Base-by-base conservation (phyloP, 2,113 vertebrate species). In the Microtus oregoni region DNA sequence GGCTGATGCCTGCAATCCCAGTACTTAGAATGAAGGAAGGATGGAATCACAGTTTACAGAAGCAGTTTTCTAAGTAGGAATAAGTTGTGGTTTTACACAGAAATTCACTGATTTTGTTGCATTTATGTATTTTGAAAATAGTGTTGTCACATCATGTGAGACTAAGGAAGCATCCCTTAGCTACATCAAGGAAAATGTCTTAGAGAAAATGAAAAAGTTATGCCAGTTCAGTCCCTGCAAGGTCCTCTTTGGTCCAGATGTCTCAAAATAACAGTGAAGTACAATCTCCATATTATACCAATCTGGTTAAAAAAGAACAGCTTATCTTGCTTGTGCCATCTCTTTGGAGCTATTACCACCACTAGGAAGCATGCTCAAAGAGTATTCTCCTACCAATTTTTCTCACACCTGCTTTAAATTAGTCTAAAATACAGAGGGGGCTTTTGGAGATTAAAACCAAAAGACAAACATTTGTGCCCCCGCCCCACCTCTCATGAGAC, bases 61-160 rank as follows among this genome's bases (percentile, higher is more conserved):
- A 89, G 92, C 93, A 14, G 73, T 79, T 94, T 96, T 92, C 61
- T 63, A 55, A 55, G 1, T 7, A 94, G 68, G 32, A 95, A 91
- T n/a, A 9, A 91, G 61, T 65, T 76, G 9, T 63, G 20, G 3
- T 4, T 90, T 86, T 67, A 32, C 72, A 52, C 13, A 83, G 22
- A 63, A 89, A 94, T 68, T 65, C 30, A 89, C 20, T 61, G 72
- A 87, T 86, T 95, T 91, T 81, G 93, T 63, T 89, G 83, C 89
- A 41, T 82, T 92, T 93, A 86, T 19, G 92, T 58, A 92, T 0
- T 65, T 70, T 10, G 38, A 44, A 20, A 75, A 68, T 30, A 87
- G 61, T 77, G 32, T 24, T 92, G 14, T 61, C 90, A 72, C 20
- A 68, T 95, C 22, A 44, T 32, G 8, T 83, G 94, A 96, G 35